Evolutionary conservation across 2,888 invertebrate species (phyloP).

Genomic region (Galerucella nymphaeae): DNA sequence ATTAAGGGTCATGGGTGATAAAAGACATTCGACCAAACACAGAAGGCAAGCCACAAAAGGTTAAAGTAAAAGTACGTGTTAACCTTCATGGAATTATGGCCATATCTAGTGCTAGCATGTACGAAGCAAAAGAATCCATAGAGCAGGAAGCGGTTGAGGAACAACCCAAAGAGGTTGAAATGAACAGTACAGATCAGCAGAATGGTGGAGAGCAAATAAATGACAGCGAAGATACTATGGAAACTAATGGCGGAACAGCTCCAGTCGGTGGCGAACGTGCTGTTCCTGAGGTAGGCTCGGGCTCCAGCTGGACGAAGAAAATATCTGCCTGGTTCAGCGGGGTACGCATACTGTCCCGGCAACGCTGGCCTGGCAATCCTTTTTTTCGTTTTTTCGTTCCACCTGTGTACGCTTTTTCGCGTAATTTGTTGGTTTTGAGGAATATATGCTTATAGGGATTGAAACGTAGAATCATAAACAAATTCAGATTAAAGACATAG

Average conservation of each 20-base stretch:
- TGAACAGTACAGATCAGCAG: constrained; percentile 41
- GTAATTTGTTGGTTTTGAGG: constrained; percentile 19
- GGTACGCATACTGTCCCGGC: constrained; percentile 63
- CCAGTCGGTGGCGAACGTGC: constrained; percentile 54
- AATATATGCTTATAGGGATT: constrained; percentile 1
- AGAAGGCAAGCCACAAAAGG: constrained; percentile 92
- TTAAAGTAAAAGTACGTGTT: constrained; percentile 95
- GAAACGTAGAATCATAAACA: background rate
- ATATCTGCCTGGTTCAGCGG: constrained; percentile 66
- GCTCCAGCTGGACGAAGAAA: constrained; percentile 66
- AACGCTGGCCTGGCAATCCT: constrained; percentile 57
- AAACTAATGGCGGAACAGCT: constrained; percentile 47
- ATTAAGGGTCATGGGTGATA: constrained; percentile 78
- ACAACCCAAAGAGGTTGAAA: constrained; percentile 43
- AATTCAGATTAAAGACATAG: no score
- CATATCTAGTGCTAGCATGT: constrained; percentile 86
- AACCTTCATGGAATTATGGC: constrained; percentile 94
- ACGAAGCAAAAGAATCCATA: constrained; percentile 76
- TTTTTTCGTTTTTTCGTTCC: constrained; percentile 50
- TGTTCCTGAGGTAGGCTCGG: constrained; percentile 65
- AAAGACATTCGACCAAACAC: constrained; percentile 86
- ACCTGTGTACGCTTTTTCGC: constrained; percentile 38
- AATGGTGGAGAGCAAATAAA: constrained; percentile 55
- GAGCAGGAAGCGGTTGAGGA: constrained; percentile 53
- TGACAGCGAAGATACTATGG: constrained; percentile 63